A percentile compares a stretch with the other conserved stretches of the same genome.
These are phyloP conservation scores for Tetragnatha montana DNA, from an alignment of 2,888 invertebrate species.

Conservation along the genomic window DNA sequence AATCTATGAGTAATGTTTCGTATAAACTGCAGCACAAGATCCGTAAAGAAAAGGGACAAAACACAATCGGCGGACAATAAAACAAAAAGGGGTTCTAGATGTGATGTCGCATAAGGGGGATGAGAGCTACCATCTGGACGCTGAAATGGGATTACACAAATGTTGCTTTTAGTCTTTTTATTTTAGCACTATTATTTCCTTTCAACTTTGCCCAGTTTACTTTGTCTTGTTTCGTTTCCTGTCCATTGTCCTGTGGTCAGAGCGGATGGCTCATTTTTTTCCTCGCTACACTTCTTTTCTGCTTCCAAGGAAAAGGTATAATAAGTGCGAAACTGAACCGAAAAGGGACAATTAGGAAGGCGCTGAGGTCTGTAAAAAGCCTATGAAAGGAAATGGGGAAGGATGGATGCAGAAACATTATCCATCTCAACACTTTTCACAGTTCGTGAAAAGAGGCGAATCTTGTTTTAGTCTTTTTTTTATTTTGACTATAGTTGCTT, in stretches of 20 bases:
- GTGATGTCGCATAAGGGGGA: slow-evolving; percentile 12
- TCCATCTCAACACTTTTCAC: slow-evolving; percentile 22
- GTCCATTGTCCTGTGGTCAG: slow-evolving; percentile 47
- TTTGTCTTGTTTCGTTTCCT: slow-evolving; percentile 49
- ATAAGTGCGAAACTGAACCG: slow-evolving; percentile 13
- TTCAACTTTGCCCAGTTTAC: background rate
- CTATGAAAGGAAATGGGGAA: slow-evolving; percentile 4
- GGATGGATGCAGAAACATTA: slow-evolving; percentile 12
- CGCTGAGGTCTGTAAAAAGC: slow-evolving; percentile 23
- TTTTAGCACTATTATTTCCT: slow-evolving; percentile 28
- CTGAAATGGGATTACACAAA: slow-evolving; percentile 47
- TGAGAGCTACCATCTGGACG: slow-evolving; percentile 56
- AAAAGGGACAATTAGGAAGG: slow-evolving; percentile 30
- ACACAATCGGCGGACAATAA: slow-evolving; percentile 3
- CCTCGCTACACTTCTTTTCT: background rate
- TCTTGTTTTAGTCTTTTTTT: slow-evolving; percentile 12
- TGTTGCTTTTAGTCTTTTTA: slow-evolving; percentile 25
- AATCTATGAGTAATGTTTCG: slow-evolving; percentile 54
- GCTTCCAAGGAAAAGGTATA: slow-evolving; percentile 13
- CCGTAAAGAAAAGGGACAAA: slow-evolving; percentile 5
- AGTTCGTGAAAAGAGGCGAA: slow-evolving; percentile 5
- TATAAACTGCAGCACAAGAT: slow-evolving; percentile 9
- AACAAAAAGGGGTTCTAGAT: slow-evolving; percentile 22
- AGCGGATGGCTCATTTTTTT: slow-evolving; percentile 15
- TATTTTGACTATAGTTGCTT: background rate